Base-by-base conservation (phyloP, 2,113 vertebrate genomes). In the Chaenogobius annularis region DNA sequence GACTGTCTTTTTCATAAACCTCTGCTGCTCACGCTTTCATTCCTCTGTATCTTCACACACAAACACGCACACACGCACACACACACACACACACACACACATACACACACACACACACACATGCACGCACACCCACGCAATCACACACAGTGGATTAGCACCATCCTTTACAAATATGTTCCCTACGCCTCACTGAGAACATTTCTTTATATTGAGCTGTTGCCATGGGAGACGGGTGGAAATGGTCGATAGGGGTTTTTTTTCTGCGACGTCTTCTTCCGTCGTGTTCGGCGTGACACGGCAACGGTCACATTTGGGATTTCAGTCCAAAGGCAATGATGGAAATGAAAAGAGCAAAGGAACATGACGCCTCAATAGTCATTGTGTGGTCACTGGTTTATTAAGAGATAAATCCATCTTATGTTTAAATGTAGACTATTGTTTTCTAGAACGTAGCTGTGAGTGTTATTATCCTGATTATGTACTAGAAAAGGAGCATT, bases 261-360 rank as follows among this genome's bases (percentile, higher is more conserved):
- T 3, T 68, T 43, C n/a, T n/a, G 19, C 63, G 31, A 65, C 19
- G 52, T 62, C 64, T n/a, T n/a, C n/a, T 46, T 72, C 40, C 40
- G 50, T 69, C 23, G 50, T 40, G 46, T 74, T 37, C 77, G 64
- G 20, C 22, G 1, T 59, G 20, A 0, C 81, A 84, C 79, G 80
- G 63, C 61, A 78, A 68, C 80, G 15, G 76, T 84, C 70, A 83
- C 63, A n/a, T 52, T 37, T 66, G 2, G 7, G 66, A 14, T 82
- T 80, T 65, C 15, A 50, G 15, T 47, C 37, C 2, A 40, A 40
- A 40, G 37, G 13, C 46, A 47, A 5, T 47, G 46, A 47, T 47
- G 46, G 3, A 47, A 82, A 75, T 70, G 71, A 84, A 31, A 46
- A 68, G 6, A 50, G 15, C 4, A 19, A 8, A 50, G 47, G 15